A percentile compares a stretch with the other conserved stretches of the same genome.
phyloP scores from a whole-genome alignment of 2,888 invertebrate species.

The Catocala nupta region DNA sequence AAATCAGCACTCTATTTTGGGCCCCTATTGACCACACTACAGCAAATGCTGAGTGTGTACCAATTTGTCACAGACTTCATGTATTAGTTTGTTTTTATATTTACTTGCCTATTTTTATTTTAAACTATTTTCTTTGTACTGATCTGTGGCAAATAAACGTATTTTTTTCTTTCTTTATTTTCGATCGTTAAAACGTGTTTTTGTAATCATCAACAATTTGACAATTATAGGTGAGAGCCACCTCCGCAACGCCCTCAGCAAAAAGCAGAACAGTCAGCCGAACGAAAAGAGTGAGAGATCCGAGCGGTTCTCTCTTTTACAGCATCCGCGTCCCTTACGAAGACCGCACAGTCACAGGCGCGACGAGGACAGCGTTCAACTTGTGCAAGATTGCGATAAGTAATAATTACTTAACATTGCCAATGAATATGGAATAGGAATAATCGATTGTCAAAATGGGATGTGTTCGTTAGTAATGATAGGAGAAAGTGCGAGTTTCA shows the following conservation, averaged over 20 bases:
- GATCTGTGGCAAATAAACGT: no score
- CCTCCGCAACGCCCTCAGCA: constrained; percentile 76
- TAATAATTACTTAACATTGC: constrained; percentile 44
- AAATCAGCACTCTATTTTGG: no score
- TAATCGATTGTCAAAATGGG: constrained; percentile 6
- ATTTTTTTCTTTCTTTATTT: no score
- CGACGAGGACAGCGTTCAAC: constrained; percentile 76
- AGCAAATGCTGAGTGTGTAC: no score
- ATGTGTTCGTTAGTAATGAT: constrained; percentile 3
- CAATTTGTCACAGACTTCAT: no score
- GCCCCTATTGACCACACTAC: no score
- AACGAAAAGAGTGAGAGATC: constrained; percentile 20
- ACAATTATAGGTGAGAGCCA: constrained; percentile 80
- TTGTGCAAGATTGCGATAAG: constrained; percentile 79
- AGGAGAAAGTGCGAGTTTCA: not conserved
- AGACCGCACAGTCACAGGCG: constrained; percentile 64
- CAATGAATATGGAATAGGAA: constrained; percentile 13
- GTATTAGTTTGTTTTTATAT: no score
- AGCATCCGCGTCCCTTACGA: constrained; percentile 77
- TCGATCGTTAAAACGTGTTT: not conserved
- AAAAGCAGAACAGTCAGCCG: constrained; percentile 61
- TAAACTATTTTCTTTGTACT: no score
- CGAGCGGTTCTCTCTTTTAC: constrained; percentile 79
- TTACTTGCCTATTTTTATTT: no score
- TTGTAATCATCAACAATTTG: not conserved